Evolutionary conservation across 2,888 invertebrate genomes (phyloP).

Genomic region (Tubulanus polymorphus): DNA sequence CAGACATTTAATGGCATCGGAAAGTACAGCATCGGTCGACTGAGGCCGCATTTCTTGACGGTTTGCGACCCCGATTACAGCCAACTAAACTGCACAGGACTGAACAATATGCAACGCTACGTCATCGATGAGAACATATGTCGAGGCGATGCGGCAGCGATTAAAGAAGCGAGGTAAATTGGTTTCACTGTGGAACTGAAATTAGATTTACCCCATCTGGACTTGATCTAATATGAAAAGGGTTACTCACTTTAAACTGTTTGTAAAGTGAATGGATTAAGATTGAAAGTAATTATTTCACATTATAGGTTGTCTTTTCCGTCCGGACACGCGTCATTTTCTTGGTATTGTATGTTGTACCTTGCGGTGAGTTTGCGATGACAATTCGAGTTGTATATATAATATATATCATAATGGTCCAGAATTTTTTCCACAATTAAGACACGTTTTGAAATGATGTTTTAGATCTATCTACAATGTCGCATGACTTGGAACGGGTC

Average conservation of each 20-base stretch:
- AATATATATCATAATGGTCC: background rate
- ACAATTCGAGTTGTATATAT: background rate
- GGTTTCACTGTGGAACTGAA: background rate
- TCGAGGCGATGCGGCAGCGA: conserved; percentile 21
- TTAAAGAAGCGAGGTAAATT: conserved; percentile 35
- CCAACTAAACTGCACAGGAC: conserved; percentile 14
- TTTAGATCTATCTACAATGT: conserved; percentile 77
- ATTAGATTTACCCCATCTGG: conserved; percentile 8
- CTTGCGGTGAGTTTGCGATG: conserved; percentile 36
- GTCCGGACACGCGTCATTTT: conserved; percentile 47
- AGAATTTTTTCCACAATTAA: too few relatives aligned
- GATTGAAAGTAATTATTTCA: too few relatives aligned
- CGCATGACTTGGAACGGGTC: conserved; percentile 76
- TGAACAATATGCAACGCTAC: conserved; percentile 14
- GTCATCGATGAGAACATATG: conserved; percentile 34
- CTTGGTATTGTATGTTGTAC: conserved; percentile 37
- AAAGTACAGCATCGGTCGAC: conserved; percentile 87
- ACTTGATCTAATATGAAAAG: too few relatives aligned
- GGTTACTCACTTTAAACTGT: too few relatives aligned
- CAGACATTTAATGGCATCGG: conserved; percentile 87
- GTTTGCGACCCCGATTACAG: conserved; percentile 70
- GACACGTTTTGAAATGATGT: conserved; percentile 57
- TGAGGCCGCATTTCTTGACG: conserved; percentile 89
- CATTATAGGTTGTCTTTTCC: too few relatives aligned
- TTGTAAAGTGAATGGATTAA: too few relatives aligned